These are phyloP conservation scores for Butastur rufipennis DNA, from an alignment of 2,113 vertebrate genomes.

Conservation along the genomic window DNA sequence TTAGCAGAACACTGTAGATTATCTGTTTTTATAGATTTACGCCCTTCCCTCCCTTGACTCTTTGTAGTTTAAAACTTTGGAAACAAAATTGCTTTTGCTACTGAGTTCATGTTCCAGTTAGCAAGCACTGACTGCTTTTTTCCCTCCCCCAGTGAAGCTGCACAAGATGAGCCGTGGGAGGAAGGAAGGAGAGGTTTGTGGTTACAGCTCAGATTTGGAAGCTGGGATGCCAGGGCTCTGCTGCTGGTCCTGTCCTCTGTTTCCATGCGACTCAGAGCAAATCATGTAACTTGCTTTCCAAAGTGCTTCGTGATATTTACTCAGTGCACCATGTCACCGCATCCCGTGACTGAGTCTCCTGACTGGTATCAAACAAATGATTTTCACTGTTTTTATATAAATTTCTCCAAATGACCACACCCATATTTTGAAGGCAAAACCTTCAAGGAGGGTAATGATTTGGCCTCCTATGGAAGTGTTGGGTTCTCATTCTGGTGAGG, in stretches of 20 bases:
- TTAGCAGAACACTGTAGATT: background rate
- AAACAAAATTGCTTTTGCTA: slow-evolving; percentile 6
- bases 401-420: background rate
- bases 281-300: background rate
- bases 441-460: background rate
- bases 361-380: background rate
- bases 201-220: background rate
- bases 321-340: background rate
- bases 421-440: background rate
- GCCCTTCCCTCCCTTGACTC: background rate
- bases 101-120: slow-evolving; percentile 22
- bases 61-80: background rate
- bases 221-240: background rate
- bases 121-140: background rate
- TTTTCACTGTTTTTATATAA: background rate
- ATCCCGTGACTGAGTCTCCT: background rate
- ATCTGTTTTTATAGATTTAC: background rate
- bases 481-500: background rate
- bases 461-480: background rate
- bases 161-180: background rate
- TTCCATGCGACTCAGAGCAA: background rate
- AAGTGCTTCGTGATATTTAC: background rate
- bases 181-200: slow-evolving; percentile 39
- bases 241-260: background rate
- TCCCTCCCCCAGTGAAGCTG: background rate